Percentiles rank a stretch among this genome's conserved stretches.
These are phyloP conservation scores for Felis chaus DNA, from an alignment of 2,113 vertebrate genomes.

Conservation along the genomic window DNA sequence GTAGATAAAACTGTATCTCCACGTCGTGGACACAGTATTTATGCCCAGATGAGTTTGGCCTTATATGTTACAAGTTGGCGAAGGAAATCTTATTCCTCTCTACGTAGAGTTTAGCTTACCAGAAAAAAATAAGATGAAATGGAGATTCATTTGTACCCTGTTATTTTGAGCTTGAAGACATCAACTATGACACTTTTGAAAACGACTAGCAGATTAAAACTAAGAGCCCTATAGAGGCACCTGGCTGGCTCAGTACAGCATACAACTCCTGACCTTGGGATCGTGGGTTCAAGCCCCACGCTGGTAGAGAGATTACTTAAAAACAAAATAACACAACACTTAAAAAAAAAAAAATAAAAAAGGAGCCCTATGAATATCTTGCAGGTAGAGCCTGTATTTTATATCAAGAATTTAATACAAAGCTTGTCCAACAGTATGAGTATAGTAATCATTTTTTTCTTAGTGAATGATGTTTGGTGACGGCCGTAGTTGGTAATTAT, in stretches of 20 bases:
- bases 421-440: neutral
- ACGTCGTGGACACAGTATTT: neutral
- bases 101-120: neutral
- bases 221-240: neutral
- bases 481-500: neutral
- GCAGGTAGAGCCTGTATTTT: neutral
- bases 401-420: constrained; percentile 9
- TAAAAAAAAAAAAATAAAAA: neutral
- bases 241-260: neutral
- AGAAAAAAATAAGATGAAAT: neutral
- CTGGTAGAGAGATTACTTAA: neutral
- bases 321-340: neutral
- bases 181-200: neutral
- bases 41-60: neutral
- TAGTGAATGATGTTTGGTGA: neutral
- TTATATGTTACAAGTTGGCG: neutral
- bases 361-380: neutral
- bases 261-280: neutral
- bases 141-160: neutral
- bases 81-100: neutral
- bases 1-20: neutral
- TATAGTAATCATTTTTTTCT: neutral
- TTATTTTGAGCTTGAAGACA: neutral
- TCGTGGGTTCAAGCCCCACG: neutral
- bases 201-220: neutral